Evolutionary conservation across 2,113 vertebrate genomes (phyloP).

Genomic region (Phrynocephalus versicolor): DNA sequence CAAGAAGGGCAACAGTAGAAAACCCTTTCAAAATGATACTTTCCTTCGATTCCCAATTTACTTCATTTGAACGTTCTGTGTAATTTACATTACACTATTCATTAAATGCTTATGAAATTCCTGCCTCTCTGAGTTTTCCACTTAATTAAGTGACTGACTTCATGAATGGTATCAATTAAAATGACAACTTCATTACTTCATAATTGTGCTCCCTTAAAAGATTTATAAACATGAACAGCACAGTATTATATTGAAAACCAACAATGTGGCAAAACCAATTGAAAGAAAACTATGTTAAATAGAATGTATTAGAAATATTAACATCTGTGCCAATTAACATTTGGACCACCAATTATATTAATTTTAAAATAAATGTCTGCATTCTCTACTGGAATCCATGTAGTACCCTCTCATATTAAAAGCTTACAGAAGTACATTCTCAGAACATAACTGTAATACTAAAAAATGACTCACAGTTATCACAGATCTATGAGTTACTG

Average conservation of each 20-base stretch:
- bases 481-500: background rate
- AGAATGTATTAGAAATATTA: slow-evolving; percentile 18
- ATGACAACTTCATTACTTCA: slow-evolving; percentile 84
- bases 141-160: slow-evolving; percentile 83
- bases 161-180: slow-evolving; percentile 78
- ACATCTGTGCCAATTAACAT: slow-evolving; percentile 22
- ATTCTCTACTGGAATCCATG: background rate
- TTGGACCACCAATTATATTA: background rate
- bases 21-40: slow-evolving; percentile 53
- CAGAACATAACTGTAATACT: background rate
- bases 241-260: slow-evolving; percentile 46
- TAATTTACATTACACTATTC: slow-evolving; percentile 79
- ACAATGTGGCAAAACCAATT: slow-evolving; percentile 33
- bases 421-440: background rate
- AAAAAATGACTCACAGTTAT: background rate
- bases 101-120: slow-evolving; percentile 76
- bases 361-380: background rate
- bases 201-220: slow-evolving; percentile 80
- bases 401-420: background rate
- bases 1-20: slow-evolving; percentile 59
- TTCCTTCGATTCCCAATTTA: slow-evolving; percentile 64
- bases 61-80: slow-evolving; percentile 73
- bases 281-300: slow-evolving; percentile 13
- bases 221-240: slow-evolving; percentile 76
- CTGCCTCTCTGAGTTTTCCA: slow-evolving; percentile 69